These are phyloP conservation scores for Orthosia gracilis DNA, from an alignment of 2,888 invertebrate genomes.

Conservation along the genomic window DNA sequence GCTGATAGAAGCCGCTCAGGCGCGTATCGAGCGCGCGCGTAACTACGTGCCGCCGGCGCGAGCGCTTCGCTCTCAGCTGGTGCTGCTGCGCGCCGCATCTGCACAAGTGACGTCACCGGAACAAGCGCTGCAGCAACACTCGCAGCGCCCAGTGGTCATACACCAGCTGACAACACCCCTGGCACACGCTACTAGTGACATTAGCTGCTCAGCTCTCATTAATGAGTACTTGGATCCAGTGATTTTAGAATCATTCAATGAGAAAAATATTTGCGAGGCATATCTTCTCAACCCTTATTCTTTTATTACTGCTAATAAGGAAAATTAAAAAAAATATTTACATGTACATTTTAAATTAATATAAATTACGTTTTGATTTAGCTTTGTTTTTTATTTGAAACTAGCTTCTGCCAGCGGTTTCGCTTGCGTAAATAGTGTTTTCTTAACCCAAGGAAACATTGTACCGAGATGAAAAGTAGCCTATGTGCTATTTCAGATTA, in stretches of 20 bases:
- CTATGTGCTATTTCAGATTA: no score
- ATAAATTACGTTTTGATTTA: no score
- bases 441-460: no score
- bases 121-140: conserved; percentile 27
- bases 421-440: no score
- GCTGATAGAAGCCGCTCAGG: conserved; percentile 70
- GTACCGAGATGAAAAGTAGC: no score
- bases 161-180: conserved; percentile 67
- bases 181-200: conserved; percentile 65
- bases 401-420: no score
- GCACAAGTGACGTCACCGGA: background rate
- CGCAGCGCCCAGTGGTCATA: conserved; percentile 50
- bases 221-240: conserved; percentile 68
- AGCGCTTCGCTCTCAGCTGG: conserved; percentile 68
- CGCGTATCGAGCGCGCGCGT: conserved; percentile 66
- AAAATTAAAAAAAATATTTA: background rate
- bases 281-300: conserved; percentile 50
- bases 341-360: no score
- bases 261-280: conserved; percentile 71
- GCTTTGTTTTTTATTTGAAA: no score
- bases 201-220: conserved; percentile 70
- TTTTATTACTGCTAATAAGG: conserved; percentile 19
- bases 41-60: conserved; percentile 45
- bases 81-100: conserved; percentile 62
- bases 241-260: conserved; percentile 66